These are phyloP conservation scores for Hassar affinis DNA, from an alignment of 2,113 vertebrate species.

Conservation along the genomic window DNA sequence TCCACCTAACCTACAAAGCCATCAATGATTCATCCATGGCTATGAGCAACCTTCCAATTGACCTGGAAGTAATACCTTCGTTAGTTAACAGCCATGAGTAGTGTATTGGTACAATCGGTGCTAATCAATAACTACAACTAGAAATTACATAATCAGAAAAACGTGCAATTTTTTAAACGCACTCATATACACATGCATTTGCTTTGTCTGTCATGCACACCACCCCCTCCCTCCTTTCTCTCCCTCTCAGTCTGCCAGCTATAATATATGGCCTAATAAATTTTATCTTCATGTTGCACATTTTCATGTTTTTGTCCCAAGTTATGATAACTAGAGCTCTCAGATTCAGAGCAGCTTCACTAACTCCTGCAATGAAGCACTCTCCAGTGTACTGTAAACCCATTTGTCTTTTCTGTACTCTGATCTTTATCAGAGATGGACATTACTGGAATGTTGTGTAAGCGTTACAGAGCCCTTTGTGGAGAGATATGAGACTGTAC, in stretches of 20 bases:
- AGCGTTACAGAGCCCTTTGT: conserved; percentile 47
- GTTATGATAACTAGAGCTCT: conserved; percentile 59
- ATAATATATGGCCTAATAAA: conserved; percentile 38
- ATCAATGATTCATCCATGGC: background rate
- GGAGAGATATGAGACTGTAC: conserved; percentile 42
- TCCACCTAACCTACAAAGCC: background rate
- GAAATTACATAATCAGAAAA: too few species aligned
- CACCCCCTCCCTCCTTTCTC: background rate
- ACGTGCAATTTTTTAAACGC: background rate
- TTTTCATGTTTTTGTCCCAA: conserved; percentile 58
- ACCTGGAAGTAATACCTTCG: background rate
- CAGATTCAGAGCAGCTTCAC: conserved; percentile 25
- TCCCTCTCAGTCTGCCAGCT: conserved; percentile 3
- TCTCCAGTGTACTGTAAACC: conserved; percentile 48
- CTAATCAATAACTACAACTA: background rate
- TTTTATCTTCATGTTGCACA: conserved; percentile 34
- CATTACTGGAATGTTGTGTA: conserved; percentile 48
- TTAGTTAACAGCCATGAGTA: background rate
- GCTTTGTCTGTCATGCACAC: background rate
- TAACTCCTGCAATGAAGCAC: conserved; percentile 36
- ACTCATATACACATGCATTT: background rate
- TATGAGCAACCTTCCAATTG: background rate
- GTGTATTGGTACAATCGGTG: background rate
- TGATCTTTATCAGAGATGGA: conserved; percentile 52
- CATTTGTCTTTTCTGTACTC: conserved; percentile 33